These are phyloP conservation scores for Orbicella faveolata DNA, from an alignment of 64 coral and sea anemone genomes.

Conservation along the genomic window DNA sequence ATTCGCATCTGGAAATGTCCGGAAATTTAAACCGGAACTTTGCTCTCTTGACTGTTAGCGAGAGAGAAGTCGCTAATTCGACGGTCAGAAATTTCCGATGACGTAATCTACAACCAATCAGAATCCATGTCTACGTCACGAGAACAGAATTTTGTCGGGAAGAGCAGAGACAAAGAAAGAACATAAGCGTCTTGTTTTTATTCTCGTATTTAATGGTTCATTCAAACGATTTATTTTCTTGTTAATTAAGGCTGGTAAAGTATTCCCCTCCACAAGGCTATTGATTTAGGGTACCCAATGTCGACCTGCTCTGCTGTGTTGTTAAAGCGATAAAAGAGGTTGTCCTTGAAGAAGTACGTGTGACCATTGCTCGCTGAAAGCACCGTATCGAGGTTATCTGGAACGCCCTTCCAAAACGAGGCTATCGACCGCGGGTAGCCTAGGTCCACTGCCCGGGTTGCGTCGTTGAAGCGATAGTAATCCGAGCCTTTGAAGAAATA, in stretches of 20 bases:
- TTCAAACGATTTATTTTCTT: neutral
- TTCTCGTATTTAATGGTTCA: neutral
- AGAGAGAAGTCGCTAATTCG: no score
- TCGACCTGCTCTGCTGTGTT: constrained; percentile 48
- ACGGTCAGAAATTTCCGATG: no score
- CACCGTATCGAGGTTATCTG: constrained; percentile 78
- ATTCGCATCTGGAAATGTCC: no score
- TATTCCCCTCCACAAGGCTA: constrained; percentile 69
- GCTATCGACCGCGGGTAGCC: constrained; percentile 73
- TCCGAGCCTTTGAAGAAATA: constrained; percentile 85
- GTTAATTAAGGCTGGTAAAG: constrained; percentile 72
- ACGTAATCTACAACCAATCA: no score
- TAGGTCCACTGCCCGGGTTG: constrained; percentile 39
- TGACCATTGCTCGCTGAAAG: constrained; percentile 48
- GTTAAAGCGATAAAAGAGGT: constrained; percentile 82
- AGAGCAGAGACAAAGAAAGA: neutral
- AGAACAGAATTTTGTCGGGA: neutral
- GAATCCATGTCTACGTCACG: no score
- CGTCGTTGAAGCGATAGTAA: constrained; percentile 93
- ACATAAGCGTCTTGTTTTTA: neutral
- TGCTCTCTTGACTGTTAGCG: no score
- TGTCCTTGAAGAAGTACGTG: constrained; percentile 82
- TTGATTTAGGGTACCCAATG: constrained; percentile 63
- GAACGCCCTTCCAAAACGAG: constrained; percentile 79
- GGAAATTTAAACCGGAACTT: no score